phyloP scores from a whole-genome alignment of 2,113 vertebrate genomes.

The Probosciger aterrimus region DNA sequence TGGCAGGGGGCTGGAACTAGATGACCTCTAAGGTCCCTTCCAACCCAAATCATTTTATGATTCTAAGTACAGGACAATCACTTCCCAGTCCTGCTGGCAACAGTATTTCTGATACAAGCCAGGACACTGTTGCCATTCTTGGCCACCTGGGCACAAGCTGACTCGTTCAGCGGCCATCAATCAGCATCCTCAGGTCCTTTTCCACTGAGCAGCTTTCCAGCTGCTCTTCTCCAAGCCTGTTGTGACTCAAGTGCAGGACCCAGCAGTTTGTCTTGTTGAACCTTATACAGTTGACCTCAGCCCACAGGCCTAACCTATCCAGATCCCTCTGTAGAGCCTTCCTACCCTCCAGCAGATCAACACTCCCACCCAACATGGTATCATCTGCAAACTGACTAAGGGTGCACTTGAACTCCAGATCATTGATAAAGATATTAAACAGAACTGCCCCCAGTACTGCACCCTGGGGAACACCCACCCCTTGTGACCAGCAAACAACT shows the following conservation, averaged over 20 bases:
- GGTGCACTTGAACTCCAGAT: not conserved
- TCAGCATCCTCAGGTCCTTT: not conserved
- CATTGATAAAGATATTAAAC: not conserved
- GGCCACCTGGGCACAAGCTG: not conserved
- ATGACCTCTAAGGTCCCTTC: no score
- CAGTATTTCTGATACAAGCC: not conserved
- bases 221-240: not conserved
- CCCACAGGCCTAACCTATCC: not conserved
- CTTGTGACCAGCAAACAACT: accelerated
- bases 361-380: not conserved
- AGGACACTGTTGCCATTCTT: not conserved
- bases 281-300: accelerated
- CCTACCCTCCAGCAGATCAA: not conserved
- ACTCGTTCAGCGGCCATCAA: not conserved
- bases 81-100: not conserved
- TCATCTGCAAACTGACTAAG: accelerated
- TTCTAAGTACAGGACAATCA: not conserved
- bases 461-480: not conserved
- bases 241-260: accelerated
- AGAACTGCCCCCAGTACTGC: not conserved
- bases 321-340: not conserved
- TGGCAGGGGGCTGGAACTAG: no score
- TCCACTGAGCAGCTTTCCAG: accelerated
- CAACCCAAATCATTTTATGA: no score
- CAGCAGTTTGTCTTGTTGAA: no score